Evolutionary conservation across 2,113 vertebrate genomes (phyloP).

Genomic region (Pimephales promelas): DNA sequence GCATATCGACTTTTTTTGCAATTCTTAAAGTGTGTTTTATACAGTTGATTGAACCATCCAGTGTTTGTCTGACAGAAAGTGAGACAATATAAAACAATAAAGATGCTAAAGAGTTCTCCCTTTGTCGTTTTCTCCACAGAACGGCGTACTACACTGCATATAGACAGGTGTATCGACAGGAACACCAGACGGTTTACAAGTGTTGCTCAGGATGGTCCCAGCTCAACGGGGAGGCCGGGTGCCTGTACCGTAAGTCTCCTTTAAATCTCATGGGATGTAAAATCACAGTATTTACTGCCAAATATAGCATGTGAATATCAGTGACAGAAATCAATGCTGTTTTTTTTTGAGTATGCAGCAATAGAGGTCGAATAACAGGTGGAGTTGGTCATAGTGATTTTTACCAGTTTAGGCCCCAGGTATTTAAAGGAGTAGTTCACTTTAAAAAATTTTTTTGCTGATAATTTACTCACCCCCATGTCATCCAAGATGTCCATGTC

Average conservation of each 20-base stretch:
- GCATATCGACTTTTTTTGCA: too few species aligned
- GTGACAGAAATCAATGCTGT: background rate
- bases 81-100: background rate
- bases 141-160: constrained; percentile 81
- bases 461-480: too few species aligned
- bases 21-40: too few species aligned
- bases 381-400: background rate
- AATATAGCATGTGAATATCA: background rate
- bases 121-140: constrained; percentile 66
- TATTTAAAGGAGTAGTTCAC: too few species aligned
- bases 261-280: background rate
- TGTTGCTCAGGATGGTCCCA: constrained; percentile 91
- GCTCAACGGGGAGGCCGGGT: constrained; percentile 79
- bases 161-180: constrained; percentile 82
- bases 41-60: background rate
- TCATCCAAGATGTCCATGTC: too few species aligned
- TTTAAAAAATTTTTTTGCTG: too few species aligned
- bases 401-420: background rate
- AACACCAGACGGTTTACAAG: constrained; percentile 74
- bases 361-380: background rate
- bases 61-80: background rate
- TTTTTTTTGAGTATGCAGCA: background rate
- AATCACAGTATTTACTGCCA: background rate
- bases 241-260: constrained; percentile 85
- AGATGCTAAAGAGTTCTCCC: background rate